Percentiles rank a stretch among this genome's conserved stretches.
Conservation (phyloP, 2,888 invertebrate species). For the Sphaerophoria rueppellii region DNA sequence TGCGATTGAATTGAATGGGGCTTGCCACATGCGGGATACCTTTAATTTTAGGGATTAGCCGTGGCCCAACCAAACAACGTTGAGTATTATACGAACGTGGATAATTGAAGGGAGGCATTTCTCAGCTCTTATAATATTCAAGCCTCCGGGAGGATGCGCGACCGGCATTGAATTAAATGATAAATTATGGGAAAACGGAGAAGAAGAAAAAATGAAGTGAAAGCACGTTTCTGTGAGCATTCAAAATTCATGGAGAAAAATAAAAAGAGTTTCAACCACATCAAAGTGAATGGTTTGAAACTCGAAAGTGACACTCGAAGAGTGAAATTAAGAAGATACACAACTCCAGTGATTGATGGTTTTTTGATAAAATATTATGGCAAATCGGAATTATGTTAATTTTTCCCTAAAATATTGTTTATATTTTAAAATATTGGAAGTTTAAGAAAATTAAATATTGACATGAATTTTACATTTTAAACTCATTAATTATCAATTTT, state of each 20-base stretch:
- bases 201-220: conserved; percentile 46
- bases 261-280: conserved; percentile 9
- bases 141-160: conserved; percentile 38
- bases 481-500: conserved; percentile 11
- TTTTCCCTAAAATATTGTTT: not conserved
- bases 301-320: not conserved
- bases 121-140: conserved; percentile 26
- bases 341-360: conserved; percentile 14
- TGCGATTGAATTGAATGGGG: conserved; percentile 68
- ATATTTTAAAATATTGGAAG: conserved; percentile 1
- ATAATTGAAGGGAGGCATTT: conserved; percentile 66
- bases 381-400: conserved; percentile 23
- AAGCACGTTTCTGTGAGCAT: conserved; percentile 57
- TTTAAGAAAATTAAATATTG: conserved; percentile 24
- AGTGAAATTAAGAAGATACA: too few relatives aligned
- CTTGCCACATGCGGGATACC: conserved; percentile 6
- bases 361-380: conserved; percentile 6
- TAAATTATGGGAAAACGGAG: conserved; percentile 63
- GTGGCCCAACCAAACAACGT: conserved; percentile 18
- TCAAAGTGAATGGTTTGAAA: conserved; percentile 22
- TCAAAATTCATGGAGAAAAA: not conserved
- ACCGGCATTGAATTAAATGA: conserved; percentile 62
- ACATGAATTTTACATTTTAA: conserved; percentile 1
- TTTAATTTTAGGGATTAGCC: conserved; percentile 61
- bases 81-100: conserved; percentile 43